Conservation (phyloP, 30 jellyfish, hydroid and myxozoan genomes). For the Chironex yamaguchii region DNA sequence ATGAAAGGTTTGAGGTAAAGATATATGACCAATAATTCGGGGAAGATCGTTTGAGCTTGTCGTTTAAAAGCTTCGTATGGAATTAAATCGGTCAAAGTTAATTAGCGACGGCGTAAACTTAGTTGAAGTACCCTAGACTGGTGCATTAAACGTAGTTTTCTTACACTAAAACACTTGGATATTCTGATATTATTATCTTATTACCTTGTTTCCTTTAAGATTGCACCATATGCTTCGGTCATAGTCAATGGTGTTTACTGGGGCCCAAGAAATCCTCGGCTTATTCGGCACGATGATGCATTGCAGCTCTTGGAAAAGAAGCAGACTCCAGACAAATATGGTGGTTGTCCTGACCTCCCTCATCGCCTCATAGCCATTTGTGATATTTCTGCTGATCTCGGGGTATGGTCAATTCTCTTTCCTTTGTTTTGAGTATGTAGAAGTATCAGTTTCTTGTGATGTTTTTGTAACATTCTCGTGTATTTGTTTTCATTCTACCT, state of each 20-base stretch:
- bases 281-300: slow-evolving; percentile 88
- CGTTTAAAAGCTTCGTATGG: no score
- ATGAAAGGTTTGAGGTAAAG: no score
- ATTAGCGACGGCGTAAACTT: no score
- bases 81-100: no score
- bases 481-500: not conserved
- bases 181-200: no score
- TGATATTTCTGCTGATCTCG: slow-evolving; percentile 94
- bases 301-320: slow-evolving; percentile 72
- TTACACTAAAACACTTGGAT: no score
- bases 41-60: no score
- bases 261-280: slow-evolving; percentile 95
- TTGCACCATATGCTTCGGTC: slow-evolving; percentile 92
- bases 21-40: no score
- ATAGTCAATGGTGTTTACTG: slow-evolving; percentile 95
- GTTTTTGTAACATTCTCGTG: not conserved
- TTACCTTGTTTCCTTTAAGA: slow-evolving; percentile 41
- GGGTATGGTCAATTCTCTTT: slow-evolving; percentile 49
- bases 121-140: no score
- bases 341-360: slow-evolving; percentile 98
- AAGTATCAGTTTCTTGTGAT: not conserved
- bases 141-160: no score
- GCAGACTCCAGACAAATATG: slow-evolving; percentile 61
- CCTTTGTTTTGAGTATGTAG: not conserved
- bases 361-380: slow-evolving; percentile 89